Evolutionary conservation across 2,797 vertebrate genomes (phyloP), one percentile per base, ranked within the genome.

Genomic region (Lagodon rhomboides): DNA sequence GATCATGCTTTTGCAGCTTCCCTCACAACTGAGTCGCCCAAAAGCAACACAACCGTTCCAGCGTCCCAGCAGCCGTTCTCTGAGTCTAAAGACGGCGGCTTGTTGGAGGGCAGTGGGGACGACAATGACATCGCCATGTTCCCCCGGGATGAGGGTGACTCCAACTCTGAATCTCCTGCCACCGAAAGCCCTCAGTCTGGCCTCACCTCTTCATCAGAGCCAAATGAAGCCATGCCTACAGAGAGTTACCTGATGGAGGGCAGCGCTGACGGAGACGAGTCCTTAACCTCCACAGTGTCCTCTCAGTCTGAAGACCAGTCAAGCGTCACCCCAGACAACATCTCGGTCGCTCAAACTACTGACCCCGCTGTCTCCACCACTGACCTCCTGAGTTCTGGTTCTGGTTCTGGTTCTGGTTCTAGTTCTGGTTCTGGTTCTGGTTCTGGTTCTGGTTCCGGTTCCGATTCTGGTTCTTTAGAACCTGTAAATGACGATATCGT

Each of bases 61-160:
- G 1, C 23, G 8, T 47, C 77, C 23, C 49, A 59, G 58, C 62
- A 25, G 23, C 47, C 46, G 0, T 53, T 50, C 9, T 17, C 53
- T 30, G 66, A 3, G 27, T 13, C 53, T 0, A 16, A 50, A 22
- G 51, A 22, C 12, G 51, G 5, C 1, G 67, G 82, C 17, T 2
- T 12, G 3, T 12, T 7, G 0, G 83, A 91, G 25, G 85, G 78
- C 11, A 84, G 77, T 6, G 76, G 49, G 9, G 73, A 11, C 16
- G 4, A 3, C 3, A 1, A 54, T 18, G 53, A 25, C 23, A 46
- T 5, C 53, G 1, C 23, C 7, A 3, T 12, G n/a, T 11, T 22
- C 49, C 10, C 49, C 20, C 20, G 7, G 38, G 38, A 38, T 38
- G 38, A 34, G 9, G 34, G 38, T 11, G 38, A 11, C 38, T 38